phyloP scores from a whole-genome alignment of 35 echinoderm and acorn worm species.

The Heliocidaris tuberculata region DNA sequence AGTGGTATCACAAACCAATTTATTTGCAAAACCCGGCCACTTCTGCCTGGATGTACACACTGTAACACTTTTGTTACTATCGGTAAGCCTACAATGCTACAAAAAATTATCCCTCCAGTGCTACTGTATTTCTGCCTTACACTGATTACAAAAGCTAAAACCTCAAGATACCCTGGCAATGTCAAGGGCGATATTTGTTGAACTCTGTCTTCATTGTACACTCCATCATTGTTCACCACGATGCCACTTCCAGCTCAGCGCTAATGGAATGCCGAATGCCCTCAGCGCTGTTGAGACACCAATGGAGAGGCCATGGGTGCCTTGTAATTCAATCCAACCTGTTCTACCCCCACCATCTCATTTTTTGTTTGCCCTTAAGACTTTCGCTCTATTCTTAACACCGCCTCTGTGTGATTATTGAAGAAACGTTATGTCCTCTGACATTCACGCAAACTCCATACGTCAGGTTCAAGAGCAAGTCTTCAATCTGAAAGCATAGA shows the following conservation, averaged over 20 bases:
- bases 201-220: background rate
- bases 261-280: conserved; percentile 9
- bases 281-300: conserved; percentile 6
- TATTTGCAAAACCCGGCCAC: no score
- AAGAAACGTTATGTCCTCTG: conserved; percentile 8
- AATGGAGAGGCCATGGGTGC: background rate
- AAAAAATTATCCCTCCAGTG: no score
- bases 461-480: background rate
- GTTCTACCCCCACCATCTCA: background rate
- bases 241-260: background rate
- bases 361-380: background rate
- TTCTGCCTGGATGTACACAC: no score
- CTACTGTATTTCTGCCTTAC: background rate
- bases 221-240: background rate
- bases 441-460: background rate
- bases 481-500: conserved; percentile 1
- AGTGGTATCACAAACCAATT: no score
- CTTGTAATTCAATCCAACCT: conserved; percentile 9
- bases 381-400: background rate
- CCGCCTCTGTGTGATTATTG: background rate
- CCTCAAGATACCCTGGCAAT: background rate
- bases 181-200: conserved; percentile 1
- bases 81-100: no score
- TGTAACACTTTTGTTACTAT: no score
- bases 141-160: background rate